Evolutionary conservation across 2,888 invertebrate genomes (phyloP), one percentile per base, ranked within the genome.

Genomic region (Amaurobius ferox): DNA sequence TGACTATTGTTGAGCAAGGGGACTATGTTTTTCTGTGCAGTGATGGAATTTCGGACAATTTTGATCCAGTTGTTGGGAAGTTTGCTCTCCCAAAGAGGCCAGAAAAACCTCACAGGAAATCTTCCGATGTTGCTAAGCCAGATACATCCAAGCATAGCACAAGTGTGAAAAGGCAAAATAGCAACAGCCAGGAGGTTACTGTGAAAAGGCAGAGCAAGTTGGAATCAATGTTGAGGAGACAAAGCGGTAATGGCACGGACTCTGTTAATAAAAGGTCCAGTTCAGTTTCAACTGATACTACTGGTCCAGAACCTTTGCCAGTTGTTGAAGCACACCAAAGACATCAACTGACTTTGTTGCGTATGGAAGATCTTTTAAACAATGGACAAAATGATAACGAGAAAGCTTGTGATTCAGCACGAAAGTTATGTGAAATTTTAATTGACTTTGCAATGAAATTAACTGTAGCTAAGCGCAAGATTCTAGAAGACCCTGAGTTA

Each of bases 21-120:
- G 97, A 97, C 90, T 94, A 97, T 86, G 94, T 97, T 32, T 95
- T 96, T 91, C 93, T 97, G 23, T 96, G 96, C 1, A 96, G 95
- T n/a, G 97, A 97, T 90, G 97, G 97, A 13, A 94, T 97, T 39
- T 96, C 96, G 6, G 97, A 97, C 91, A 97, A 97, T 91, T 96
- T 96, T 90, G 97, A 97, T 92, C 97, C 97, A 0, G 96, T 97
- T 40, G 96, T 97, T 78, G 96, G 96, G 32, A 96, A 95, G 91
- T 96, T 96, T 90, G 96, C 96, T 5, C 90, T 93, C 32, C 90
- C 91, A 2, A 88, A 88, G 61, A 61, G 80, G 62, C 79, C 79
- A 0, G 86, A 86, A 29, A 80, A 78, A 19, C 70, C 81, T 13
- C 79, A 79, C 39, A 74, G 86, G 23, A 86, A 86, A 70, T 7